Percentiles rank a stretch among this genome's conserved stretches.
Conservation (phyloP, 35 echinoderm and acorn worm genomes). For the Strongylocentrotus purpuratus region DNA sequence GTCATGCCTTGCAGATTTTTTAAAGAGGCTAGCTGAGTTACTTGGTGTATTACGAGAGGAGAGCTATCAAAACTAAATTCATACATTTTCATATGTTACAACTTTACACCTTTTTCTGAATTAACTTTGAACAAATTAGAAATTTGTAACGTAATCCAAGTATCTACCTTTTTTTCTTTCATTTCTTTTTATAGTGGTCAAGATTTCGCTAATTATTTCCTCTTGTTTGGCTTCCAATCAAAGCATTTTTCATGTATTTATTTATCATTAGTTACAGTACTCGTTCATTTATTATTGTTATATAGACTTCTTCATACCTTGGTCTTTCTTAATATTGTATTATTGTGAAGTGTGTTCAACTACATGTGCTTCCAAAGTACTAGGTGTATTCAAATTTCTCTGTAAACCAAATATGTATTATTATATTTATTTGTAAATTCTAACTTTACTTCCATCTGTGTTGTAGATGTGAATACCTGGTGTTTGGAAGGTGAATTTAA, state of each 20-base stretch:
- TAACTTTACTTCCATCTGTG: neutral
- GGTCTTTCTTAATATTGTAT: neutral
- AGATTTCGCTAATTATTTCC: neutral
- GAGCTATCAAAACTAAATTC: no score
- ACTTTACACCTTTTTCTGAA: no score
- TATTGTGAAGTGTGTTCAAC: neutral
- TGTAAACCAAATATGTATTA: neutral
- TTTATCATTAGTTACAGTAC: neutral
- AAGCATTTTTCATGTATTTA: neutral
- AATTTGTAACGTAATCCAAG: no score
- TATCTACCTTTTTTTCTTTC: no score
- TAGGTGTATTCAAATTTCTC: neutral
- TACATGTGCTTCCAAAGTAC: neutral
- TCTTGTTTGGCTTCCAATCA: neutral
- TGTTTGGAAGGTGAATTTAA: no score
- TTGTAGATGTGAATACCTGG: neutral
- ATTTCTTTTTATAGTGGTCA: neutral
- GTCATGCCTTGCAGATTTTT: no score
- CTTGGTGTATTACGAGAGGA: no score
- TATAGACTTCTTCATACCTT: neutral
- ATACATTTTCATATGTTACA: no score
- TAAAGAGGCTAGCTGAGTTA: no score
- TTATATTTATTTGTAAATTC: neutral
- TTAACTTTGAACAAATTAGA: no score
- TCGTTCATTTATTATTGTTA: neutral